Conservation (phyloP, 2,113 vertebrate species). For the Actinemys pallida region DNA sequence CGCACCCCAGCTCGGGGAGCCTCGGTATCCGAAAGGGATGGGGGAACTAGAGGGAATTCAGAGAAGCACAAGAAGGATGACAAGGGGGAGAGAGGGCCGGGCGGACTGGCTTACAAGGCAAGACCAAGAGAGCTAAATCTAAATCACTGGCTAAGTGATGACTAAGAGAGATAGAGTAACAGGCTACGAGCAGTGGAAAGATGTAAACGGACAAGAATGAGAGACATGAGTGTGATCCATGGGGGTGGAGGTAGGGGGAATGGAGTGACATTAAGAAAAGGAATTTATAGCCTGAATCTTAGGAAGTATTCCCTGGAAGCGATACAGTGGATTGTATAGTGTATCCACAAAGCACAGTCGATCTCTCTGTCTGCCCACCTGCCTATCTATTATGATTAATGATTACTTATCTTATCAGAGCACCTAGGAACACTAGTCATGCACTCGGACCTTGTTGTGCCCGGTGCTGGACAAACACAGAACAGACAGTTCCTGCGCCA, state of each 20-base stretch:
- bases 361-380: not conserved
- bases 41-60: not conserved
- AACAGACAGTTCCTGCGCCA: not conserved
- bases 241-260: not conserved
- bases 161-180: not conserved
- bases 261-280: not conserved
- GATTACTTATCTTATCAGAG: not conserved
- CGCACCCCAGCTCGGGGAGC: not conserved
- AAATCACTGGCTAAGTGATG: not conserved
- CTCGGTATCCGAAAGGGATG: not conserved
- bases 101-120: not conserved
- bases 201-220: not conserved
- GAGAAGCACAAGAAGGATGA: not conserved
- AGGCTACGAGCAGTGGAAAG: not conserved
- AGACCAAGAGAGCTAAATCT: rapidly evolving
- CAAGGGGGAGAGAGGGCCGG: too few relatives aligned
- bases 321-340: not conserved
- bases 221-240: not conserved
- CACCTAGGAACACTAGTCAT: not conserved
- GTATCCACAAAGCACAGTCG: too few relatives aligned
- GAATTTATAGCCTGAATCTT: not conserved
- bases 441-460: not conserved
- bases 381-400: not conserved
- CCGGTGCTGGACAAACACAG: not conserved
- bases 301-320: not conserved